phyloP scores from a whole-genome alignment of 1,140 invertebrate genomes.

The Hesperophylax magnus region DNA sequence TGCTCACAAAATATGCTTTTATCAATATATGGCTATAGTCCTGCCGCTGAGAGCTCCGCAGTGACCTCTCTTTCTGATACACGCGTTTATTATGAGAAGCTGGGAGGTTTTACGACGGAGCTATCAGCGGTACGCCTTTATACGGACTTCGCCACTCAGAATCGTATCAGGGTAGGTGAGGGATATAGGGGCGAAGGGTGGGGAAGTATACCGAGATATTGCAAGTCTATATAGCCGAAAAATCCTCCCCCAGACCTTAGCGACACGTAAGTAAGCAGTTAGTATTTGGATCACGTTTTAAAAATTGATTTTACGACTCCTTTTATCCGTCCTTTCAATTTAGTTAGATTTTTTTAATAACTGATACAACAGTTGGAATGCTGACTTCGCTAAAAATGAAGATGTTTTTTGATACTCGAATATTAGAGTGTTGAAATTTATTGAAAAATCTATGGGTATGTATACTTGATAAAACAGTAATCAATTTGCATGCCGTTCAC shows the following conservation, averaged over 20 bases:
- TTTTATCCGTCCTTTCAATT: not conserved
- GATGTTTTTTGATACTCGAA: too few species aligned
- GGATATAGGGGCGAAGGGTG: too few species aligned
- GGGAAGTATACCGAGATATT: too few species aligned
- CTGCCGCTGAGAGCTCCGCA: too few species aligned
- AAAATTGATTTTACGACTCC: not conserved
- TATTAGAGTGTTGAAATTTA: too few species aligned
- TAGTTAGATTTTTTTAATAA: slow-evolving; percentile 3
- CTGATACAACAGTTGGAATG: not conserved
- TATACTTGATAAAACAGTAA: too few species aligned
- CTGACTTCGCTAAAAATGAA: too few species aligned
- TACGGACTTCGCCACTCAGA: not conserved
- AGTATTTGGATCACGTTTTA: slow-evolving; percentile 17
- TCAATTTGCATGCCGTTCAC: too few species aligned
- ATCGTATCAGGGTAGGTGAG: not conserved
- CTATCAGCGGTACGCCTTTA: too few species aligned
- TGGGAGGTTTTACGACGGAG: not conserved
- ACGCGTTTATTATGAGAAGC: too few species aligned
- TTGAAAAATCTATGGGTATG: too few species aligned
- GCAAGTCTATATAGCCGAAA: not conserved
- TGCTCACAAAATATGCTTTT: slow-evolving; percentile 4
- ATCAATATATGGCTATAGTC: not conserved
- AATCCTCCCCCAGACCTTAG: slow-evolving; percentile 15
- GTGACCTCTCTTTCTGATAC: too few species aligned
- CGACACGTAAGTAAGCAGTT: not conserved